These are phyloP conservation scores for Raja brachyura DNA, from an alignment of 2,113 vertebrate species.

Conservation along the genomic window DNA sequence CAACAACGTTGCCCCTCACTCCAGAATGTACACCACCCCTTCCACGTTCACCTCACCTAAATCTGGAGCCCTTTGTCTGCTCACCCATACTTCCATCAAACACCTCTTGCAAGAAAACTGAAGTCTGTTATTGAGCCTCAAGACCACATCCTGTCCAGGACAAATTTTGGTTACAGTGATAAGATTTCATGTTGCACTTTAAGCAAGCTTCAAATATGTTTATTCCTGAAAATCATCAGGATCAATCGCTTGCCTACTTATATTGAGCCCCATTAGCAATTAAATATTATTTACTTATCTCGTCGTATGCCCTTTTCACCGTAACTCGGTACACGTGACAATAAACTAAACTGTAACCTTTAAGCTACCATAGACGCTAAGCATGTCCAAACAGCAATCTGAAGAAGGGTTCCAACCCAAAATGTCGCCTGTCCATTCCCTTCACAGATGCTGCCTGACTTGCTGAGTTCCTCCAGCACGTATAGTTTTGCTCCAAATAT, in stretches of 20 bases:
- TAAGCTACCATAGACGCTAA: no score
- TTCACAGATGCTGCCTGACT: no score
- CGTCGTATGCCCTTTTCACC: neutral
- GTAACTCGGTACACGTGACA: no score
- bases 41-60: no score
- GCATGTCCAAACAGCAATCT: no score
- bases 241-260: neutral
- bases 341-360: no score
- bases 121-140: neutral
- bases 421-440: no score
- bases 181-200: neutral
- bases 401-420: no score
- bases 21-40: no score
- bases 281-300: neutral
- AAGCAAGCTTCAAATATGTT: neutral
- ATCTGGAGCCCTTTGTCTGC: neutral
- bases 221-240: neutral
- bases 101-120: neutral
- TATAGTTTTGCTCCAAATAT: neutral
- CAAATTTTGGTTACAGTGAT: neutral
- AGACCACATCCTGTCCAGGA: neutral
- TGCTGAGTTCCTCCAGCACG: no score
- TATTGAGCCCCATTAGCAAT: neutral
- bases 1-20: no score
- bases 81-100: neutral